Evolutionary conservation across 2,797 vertebrate species (phyloP).

Genomic region (Lophotriccus pileatus): DNA sequence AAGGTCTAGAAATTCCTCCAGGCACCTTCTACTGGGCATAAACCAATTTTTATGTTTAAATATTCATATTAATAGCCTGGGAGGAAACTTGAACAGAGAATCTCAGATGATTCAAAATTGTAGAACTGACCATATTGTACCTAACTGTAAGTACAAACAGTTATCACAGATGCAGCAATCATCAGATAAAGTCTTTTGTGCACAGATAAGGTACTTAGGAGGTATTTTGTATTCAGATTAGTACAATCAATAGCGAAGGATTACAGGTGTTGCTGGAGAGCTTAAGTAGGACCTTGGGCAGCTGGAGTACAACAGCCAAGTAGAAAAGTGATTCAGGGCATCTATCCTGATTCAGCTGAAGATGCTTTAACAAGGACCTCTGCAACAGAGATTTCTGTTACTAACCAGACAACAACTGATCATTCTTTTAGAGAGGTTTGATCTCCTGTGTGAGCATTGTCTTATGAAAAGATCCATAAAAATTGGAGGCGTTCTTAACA

Average conservation of each 20-base stretch:
- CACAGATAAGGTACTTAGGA: not conserved
- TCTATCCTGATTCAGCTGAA: not conserved
- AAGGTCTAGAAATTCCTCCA: not conserved
- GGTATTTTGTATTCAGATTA: not conserved
- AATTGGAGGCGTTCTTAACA: not conserved
- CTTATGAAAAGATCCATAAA: not conserved
- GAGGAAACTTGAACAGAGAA: not conserved
- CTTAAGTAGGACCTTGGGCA: not conserved
- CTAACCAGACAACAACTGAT: not conserved
- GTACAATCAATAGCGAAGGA: not conserved
- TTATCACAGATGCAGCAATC: not conserved
- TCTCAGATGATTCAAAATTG: not conserved
- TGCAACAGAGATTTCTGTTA: not conserved
- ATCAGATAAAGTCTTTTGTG: not conserved
- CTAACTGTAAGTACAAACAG: not conserved
- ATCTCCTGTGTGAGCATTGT: not conserved
- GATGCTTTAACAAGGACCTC: not conserved
- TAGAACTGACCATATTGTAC: not conserved
- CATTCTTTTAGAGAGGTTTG: not conserved
- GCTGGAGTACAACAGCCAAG: not conserved
- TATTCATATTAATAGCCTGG: not conserved
- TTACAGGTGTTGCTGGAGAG: not conserved
- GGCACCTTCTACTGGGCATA: not conserved
- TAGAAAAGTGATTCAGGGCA: not conserved
- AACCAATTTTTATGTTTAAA: not conserved